Base-by-base conservation (phyloP, 2,113 vertebrate genomes). In the Gymnocephalus cernua region DNA sequence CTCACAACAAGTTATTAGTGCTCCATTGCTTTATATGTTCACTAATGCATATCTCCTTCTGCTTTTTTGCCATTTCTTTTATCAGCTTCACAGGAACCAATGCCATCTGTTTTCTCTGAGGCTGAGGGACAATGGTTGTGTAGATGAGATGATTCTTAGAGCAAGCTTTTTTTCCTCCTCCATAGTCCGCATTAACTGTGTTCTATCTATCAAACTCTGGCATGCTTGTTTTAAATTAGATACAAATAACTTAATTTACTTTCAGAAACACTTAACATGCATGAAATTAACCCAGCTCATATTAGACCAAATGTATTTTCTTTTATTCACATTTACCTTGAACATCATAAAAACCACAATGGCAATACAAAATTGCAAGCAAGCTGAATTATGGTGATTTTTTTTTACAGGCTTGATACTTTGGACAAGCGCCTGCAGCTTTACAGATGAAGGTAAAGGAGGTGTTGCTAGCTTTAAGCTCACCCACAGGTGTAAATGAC, bases 31-130 rank as follows among this genome's bases (percentile, higher is more conserved):
- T 78, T 78, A 62, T 57, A 58, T 47, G 58, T 62, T 78, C 50
- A 54, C 48, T 78, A 29, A 79, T 53, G 47, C 61, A 32, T 79
- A 79, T 38, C 54, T 66, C 50, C 16, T 53, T 78, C 54, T 78
- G 69, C 32, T 71, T 78, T 41, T 76, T 62, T 61, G 10, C 15
- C 32, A 41, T 71, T 23, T 80, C 67, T 82, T 78, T 84, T 77
- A 75, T 76, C 54, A 32, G 68, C 79, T 83, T 80, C 69, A 82
- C 73, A 78, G 56, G 25, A 64, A 62, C 38, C 27, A 51, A 54
- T 21, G 35, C 86, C 89, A 88, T 88, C 84, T 86, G 89, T 88
- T 90, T 76, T 65, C 76, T 80, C 65, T 80, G 56, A 81, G 84
- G 74, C 79, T 61, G 70, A 65, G 74, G 63, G 76, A 86, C 84